A percentile compares a stretch with the other conserved stretches of the same genome.
These are phyloP conservation scores for Nothoprocta pentlandii DNA, from an alignment of 2,113 vertebrate genomes.

Conservation along the genomic window DNA sequence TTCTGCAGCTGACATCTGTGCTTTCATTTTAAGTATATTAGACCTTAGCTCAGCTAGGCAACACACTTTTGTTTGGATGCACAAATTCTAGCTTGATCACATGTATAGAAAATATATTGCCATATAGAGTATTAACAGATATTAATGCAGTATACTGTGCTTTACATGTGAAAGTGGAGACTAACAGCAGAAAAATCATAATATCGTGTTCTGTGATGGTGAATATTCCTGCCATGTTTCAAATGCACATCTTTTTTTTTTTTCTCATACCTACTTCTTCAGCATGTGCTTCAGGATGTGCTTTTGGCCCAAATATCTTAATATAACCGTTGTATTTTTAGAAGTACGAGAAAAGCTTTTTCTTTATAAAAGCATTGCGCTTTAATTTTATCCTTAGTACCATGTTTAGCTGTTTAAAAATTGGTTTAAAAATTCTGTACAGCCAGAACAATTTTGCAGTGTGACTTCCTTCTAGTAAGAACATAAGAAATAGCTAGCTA, in stretches of 20 bases:
- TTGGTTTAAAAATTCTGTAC: background rate
- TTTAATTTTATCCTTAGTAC: background rate
- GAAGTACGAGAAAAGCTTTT: background rate
- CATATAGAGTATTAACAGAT: background rate
- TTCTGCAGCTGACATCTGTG: background rate
- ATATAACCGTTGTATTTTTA: background rate
- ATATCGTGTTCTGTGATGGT: background rate
- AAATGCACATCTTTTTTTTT: background rate
- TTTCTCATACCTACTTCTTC: background rate
- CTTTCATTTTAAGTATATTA: background rate
- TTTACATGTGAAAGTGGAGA: background rate
- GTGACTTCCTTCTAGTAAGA: fast-evolving
- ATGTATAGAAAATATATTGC: background rate
- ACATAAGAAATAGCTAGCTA: background rate
- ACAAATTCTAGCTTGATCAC: background rate
- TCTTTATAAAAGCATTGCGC: background rate
- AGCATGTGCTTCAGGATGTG: background rate
- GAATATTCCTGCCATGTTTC: background rate
- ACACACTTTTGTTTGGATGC: background rate
- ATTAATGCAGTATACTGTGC: background rate
- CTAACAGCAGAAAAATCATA: background rate
- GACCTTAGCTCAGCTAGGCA: background rate
- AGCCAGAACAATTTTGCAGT: background rate
- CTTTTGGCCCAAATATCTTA: background rate
- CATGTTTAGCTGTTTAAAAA: background rate